A percentile compares a stretch with the other conserved stretches of the same genome.
Conservation (phyloP, 64 coral and sea anemone genomes). For the Actinia equina region DNA sequence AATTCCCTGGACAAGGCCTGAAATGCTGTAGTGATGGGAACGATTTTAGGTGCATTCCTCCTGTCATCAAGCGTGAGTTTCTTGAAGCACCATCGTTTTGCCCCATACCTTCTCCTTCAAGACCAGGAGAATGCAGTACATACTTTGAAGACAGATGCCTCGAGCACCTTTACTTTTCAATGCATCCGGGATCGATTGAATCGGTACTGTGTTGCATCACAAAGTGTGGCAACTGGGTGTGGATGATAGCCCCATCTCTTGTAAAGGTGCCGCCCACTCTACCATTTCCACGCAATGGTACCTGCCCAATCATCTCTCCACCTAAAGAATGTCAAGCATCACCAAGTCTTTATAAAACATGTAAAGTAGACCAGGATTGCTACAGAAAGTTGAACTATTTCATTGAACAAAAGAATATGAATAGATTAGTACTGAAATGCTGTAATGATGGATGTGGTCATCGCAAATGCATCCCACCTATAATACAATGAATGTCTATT, state of each 20-base stretch:
- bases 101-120: background rate
- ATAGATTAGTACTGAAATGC: background rate
- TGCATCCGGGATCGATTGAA: too few relatives aligned
- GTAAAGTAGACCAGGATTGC: background rate
- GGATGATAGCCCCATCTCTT: too few relatives aligned
- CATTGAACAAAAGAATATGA: too few relatives aligned
- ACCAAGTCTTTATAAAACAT: background rate
- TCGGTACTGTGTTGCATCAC: too few relatives aligned
- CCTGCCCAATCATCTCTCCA: background rate
- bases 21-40: conserved; percentile 10
- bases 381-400: background rate
- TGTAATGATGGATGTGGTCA: background rate
- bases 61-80: background rate
- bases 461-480: background rate
- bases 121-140: too few relatives aligned
- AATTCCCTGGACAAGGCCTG: conserved; percentile 9
- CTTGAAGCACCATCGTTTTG: background rate
- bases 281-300: background rate
- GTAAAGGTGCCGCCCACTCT: background rate
- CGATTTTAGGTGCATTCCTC: conserved; percentile 4
- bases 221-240: too few relatives aligned
- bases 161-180: too few relatives aligned
- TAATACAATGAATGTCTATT: too few relatives aligned
- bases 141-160: too few relatives aligned
- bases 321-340: background rate